Base-by-base conservation (phyloP, 2,113 vertebrate genomes). In the Amblyopsis rosae region DNA sequence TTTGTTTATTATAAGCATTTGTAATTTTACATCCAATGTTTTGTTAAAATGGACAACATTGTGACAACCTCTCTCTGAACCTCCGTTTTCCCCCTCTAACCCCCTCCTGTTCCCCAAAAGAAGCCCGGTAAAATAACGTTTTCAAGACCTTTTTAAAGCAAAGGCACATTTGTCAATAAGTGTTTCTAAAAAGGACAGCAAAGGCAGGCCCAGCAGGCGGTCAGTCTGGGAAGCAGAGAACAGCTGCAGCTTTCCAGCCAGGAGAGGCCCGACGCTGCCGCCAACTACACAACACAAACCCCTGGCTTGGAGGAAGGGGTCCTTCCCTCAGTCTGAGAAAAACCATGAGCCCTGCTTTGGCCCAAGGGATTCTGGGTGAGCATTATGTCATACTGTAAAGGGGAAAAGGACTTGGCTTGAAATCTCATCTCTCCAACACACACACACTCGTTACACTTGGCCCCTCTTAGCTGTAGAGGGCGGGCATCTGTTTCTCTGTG, bases 1-100 rank as follows among this genome's bases (percentile, higher is more conserved):
- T 90, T 90, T 90, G 90, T 90, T 90, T 92, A 90, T 91, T 91
- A 91, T 92, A 92, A 90, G 90, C 80, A 89, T 92, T 90, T 91
- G 85, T 90, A 90, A 92, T 89, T 90, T 88, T 91, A 92, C 90
- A 92, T 85, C 89, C 87, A 83, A 90, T 90, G 54, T 59, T 65
- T 65, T 65, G 84, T 90, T 90, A 89, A 90, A 90, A 91, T 87
- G 70, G 60, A 90, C 86, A 88, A 87, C 84, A 85, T 75, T 82
- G 86, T 82, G 84, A 87, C 83, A 74, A 82, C 77, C 81, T n/a
- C 10, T 73, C 67, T 70, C 66, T 26, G 26, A 11, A 58, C 46
- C 65, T 69, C 69, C 0, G 26, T 62, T 46, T 9, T 61, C 76
- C 60, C 65, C 49, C 74, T 74, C 75, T 46, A 51, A 51, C 76